These are phyloP conservation scores for Taurulus bubalis DNA, from an alignment of 2,113 vertebrate species.

Conservation along the genomic window DNA sequence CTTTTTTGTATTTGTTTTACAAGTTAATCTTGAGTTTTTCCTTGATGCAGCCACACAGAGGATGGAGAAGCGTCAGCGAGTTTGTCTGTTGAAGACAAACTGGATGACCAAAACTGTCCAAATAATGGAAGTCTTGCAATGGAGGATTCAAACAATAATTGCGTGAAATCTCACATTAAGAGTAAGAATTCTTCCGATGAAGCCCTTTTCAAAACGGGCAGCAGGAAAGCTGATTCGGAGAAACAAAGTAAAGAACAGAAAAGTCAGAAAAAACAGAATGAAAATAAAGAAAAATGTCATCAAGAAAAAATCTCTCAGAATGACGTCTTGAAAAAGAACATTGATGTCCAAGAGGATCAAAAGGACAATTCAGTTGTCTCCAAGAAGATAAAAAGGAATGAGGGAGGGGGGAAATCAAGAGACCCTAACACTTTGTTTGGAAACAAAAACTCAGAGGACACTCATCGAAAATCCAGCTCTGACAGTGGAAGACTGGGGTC, in stretches of 20 bases:
- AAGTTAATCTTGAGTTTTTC: conserved; percentile 10
- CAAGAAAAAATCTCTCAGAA: conserved; percentile 22
- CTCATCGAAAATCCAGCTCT: conserved; percentile 35
- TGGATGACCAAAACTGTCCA: conserved; percentile 2
- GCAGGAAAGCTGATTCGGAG: conserved; percentile 19
- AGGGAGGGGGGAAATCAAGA: conserved; percentile 22
- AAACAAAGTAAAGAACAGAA: conserved; percentile 23
- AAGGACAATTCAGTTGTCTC: conserved; percentile 7
- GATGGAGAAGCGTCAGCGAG: conserved; percentile 18
- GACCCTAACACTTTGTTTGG: conserved; percentile 9
- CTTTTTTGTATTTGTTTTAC: not conserved
- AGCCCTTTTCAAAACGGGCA: not conserved
- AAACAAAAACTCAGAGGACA: conserved; percentile 31
- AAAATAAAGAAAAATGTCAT: conserved; percentile 4
- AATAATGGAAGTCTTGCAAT: conserved; percentile 15
- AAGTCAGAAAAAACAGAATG: conserved; percentile 10
- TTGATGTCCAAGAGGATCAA: conserved; percentile 34
- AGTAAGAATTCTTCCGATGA: conserved; percentile 42
- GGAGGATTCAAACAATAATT: conserved; percentile 57
- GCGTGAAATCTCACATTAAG: conserved; percentile 29
- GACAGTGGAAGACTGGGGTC: conserved; percentile 24
- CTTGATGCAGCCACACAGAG: conserved; percentile 49
- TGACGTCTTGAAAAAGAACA: conserved; percentile 26
- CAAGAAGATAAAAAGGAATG: conserved; percentile 48
- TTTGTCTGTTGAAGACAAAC: conserved; percentile 42